These are phyloP conservation scores for Syngnathus typhle DNA, from an alignment of 2,113 vertebrate species.

Conservation along the genomic window DNA sequence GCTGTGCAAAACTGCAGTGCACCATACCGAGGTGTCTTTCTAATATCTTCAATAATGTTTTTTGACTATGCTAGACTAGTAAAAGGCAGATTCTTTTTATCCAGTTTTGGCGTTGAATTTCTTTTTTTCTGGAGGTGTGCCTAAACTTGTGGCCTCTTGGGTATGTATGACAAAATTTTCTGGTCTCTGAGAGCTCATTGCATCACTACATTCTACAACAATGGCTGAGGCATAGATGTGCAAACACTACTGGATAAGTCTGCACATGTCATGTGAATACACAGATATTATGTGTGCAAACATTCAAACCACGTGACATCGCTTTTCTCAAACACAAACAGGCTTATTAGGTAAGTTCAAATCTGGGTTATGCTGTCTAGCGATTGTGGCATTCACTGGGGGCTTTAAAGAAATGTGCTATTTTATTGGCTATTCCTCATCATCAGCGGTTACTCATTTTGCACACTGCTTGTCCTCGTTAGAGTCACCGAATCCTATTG, in stretches of 20 bases:
- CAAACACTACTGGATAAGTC: slow-evolving; percentile 13
- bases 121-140: background rate
- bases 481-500: background rate
- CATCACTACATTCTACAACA: slow-evolving; percentile 31
- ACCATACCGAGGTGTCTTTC: too few relatives aligned
- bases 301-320: slow-evolving; percentile 1
- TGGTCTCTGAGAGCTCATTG: background rate
- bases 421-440: background rate
- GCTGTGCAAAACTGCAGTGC: too few relatives aligned
- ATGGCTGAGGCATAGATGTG: slow-evolving; percentile 20
- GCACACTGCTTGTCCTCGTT: background rate
- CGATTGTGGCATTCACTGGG: background rate
- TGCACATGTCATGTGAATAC: slow-evolving; percentile 20
- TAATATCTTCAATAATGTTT: too few relatives aligned
- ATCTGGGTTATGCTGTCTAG: slow-evolving; percentile 2
- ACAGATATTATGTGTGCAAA: slow-evolving; percentile 16
- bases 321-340: background rate
- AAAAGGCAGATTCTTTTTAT: background rate
- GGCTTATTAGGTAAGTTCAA: slow-evolving; percentile 8
- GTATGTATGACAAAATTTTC: background rate
- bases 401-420: background rate
- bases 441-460: background rate
- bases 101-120: background rate
- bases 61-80: background rate
- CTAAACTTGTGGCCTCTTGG: background rate